Evolutionary conservation across 2,113 vertebrate genomes (phyloP).

Genomic region (Lates calcarifer): DNA sequence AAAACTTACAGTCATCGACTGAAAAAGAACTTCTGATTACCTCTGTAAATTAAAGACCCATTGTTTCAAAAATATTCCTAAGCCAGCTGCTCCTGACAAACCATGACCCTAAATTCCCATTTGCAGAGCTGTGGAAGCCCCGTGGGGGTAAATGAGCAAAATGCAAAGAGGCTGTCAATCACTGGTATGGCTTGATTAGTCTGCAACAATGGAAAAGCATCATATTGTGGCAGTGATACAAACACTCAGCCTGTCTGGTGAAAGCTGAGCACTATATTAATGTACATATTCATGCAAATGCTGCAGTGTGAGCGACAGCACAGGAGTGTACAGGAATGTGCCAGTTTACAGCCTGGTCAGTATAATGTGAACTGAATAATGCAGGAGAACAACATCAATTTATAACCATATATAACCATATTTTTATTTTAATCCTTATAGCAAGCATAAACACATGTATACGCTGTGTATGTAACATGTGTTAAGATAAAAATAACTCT

Average conservation of each 20-base stretch:
- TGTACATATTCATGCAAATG: conserved; percentile 34
- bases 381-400: background rate
- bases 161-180: conserved; percentile 46
- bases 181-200: conserved; percentile 43
- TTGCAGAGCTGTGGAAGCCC: background rate
- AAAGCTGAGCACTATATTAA: conserved; percentile 14
- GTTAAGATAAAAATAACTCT: background rate
- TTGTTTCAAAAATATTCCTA: background rate
- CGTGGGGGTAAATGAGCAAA: conserved; percentile 12
- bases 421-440: conserved; percentile 1
- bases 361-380: conserved; percentile 23
- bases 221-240: conserved; percentile 23
- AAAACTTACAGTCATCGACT: too few relatives aligned
- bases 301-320: conserved; percentile 4
- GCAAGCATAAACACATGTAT: conserved; percentile 8
- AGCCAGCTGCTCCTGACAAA: background rate
- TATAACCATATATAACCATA: conserved; percentile 1
- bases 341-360: conserved; percentile 10
- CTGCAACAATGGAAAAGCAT: conserved; percentile 12
- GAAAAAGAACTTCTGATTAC: background rate
- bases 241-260: conserved; percentile 21
- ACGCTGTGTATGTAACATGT: background rate
- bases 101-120: background rate
- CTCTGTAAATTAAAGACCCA: background rate
- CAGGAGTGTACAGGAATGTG: background rate